Conservation (phyloP, 2,888 invertebrate genomes). For the Lucinisca nassula region DNA sequence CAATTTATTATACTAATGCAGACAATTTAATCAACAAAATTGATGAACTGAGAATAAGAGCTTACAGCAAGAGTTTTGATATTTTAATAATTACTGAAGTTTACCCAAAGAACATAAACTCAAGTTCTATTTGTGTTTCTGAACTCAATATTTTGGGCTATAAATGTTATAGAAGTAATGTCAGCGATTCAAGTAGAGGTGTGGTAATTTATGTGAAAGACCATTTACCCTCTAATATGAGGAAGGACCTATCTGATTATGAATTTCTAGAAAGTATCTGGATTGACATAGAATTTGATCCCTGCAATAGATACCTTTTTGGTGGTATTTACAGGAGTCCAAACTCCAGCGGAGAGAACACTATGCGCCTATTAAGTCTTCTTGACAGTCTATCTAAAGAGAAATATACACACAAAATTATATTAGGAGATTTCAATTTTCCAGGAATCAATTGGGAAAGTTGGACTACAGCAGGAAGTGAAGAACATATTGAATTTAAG, state of each 20-base stretch:
- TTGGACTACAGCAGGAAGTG: constrained; percentile 10
- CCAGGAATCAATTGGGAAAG: constrained; percentile 1
- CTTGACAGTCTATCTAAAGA: neutral
- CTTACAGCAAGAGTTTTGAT: neutral
- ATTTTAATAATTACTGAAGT: constrained; percentile 1
- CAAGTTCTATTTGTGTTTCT: neutral
- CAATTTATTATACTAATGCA: constrained; percentile 16
- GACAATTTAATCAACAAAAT: constrained; percentile 12
- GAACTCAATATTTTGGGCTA: neutral
- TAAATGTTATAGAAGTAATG: neutral
- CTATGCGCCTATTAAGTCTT: neutral
- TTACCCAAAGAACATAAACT: neutral
- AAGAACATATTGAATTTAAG: neutral
- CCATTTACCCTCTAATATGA: constrained; percentile 2
- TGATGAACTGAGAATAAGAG: neutral
- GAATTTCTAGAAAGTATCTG: constrained; percentile 1
- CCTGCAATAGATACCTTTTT: neutral
- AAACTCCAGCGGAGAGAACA: neutral
- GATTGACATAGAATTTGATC: neutral
- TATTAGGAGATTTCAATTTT: constrained; percentile 26
- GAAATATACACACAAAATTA: neutral
- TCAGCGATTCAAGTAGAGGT: neutral
- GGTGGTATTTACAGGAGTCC: constrained; percentile 16
- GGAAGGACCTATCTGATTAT: neutral
- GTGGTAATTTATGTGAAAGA: constrained; percentile 17